Conservation (phyloP, 2,797 vertebrate species). For the Pipistrellus pygmaeus region DNA sequence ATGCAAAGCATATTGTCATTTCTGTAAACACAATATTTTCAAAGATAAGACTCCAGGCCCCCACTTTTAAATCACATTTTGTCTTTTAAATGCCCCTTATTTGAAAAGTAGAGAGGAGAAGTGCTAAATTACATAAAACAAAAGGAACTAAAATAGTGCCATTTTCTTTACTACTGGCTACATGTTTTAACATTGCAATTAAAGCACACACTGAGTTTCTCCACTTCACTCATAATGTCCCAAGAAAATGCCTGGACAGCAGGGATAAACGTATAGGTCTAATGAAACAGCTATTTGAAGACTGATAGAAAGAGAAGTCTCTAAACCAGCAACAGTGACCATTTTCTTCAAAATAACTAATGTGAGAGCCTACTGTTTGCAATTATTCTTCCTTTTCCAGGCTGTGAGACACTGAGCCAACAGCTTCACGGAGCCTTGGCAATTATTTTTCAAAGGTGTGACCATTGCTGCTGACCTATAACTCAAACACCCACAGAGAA, state of each 20-base stretch:
- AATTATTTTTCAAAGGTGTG: background rate
- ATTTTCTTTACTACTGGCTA: background rate
- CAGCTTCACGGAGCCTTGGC: background rate
- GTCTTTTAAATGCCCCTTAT: background rate
- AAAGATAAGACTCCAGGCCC: background rate
- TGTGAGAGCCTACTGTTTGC: fast-evolving
- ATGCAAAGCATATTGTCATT: background rate
- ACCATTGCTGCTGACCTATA: background rate
- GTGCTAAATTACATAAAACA: slow-evolving; percentile 26
- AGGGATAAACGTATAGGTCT: background rate
- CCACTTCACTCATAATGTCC: background rate
- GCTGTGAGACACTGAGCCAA: background rate
- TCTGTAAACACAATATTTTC: background rate
- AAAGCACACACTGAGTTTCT: background rate
- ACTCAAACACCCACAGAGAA: background rate
- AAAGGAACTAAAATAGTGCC: background rate
- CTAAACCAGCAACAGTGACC: background rate
- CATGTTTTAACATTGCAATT: background rate
- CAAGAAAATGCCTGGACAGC: background rate
- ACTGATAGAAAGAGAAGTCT: background rate
- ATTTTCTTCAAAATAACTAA: background rate
- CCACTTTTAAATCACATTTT: background rate
- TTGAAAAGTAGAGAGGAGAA: background rate
- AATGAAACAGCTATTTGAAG: slow-evolving; percentile 8
- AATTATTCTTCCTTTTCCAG: background rate